phyloP scores from a whole-genome alignment of 1,140 invertebrate species.

The Psilanteris sp. region DNA sequence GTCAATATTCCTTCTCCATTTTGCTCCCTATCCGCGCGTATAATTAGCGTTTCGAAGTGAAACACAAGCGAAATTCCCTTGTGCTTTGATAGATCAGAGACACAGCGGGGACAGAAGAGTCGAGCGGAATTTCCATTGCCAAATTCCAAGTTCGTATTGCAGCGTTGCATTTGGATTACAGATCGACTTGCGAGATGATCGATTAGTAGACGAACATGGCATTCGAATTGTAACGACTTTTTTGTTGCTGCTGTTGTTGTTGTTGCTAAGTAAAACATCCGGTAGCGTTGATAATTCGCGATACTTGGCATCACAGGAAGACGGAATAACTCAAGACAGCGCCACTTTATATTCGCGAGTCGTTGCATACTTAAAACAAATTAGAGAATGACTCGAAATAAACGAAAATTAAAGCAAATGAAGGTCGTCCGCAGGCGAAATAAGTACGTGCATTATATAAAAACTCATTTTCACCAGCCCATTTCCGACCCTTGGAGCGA shows the following conservation, averaged over 20 bases:
- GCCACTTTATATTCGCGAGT: conserved; percentile 33
- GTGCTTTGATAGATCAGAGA: conserved; percentile 19
- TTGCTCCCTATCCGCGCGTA: not conserved
- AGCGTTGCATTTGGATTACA: conserved; percentile 4
- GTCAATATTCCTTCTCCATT: conserved; percentile 3
- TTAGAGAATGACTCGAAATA: conserved; percentile 38
- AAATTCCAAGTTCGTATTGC: conserved; percentile 16
- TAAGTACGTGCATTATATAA: conserved; percentile 40
- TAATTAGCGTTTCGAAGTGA: conserved; percentile 29
- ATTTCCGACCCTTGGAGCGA: conserved; percentile 6
- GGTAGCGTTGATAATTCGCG: not conserved
- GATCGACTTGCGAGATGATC: conserved; percentile 25
- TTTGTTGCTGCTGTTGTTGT: too few species aligned
- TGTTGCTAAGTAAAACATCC: not conserved
- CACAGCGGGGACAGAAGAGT: conserved; percentile 2
- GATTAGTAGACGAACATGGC: not conserved
- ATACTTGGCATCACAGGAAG: not conserved
- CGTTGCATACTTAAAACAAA: conserved; percentile 43
- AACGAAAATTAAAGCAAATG: conserved; percentile 44
- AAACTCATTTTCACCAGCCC: conserved; percentile 22
- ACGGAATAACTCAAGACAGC: not conserved
- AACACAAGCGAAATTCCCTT: conserved; percentile 13
- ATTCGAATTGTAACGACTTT: not conserved
- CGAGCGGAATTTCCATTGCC: conserved; percentile 1
- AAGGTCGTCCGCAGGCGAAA: conserved; percentile 23